phyloP scores from a whole-genome alignment of 2,797 vertebrate species.

The Acanthiza pusilla region DNA sequence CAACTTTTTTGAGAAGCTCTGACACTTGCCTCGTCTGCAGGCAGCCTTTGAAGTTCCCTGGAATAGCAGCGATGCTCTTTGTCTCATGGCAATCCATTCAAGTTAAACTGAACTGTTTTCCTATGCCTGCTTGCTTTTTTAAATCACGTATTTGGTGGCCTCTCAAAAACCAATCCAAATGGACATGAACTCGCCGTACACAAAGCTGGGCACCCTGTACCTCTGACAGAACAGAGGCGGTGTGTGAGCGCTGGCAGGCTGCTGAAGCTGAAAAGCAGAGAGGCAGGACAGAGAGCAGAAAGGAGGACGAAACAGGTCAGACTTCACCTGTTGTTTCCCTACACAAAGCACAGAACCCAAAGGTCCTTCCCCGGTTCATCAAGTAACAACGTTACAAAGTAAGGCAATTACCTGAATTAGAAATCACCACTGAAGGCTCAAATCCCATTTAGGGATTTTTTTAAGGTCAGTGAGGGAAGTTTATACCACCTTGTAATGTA shows the following conservation, averaged over 20 bases:
- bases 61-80: background rate
- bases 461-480: background rate
- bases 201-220: background rate
- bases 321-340: background rate
- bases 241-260: background rate
- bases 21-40: background rate
- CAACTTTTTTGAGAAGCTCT: conserved; percentile 13
- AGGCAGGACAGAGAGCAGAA: background rate
- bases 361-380: background rate
- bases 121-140: background rate
- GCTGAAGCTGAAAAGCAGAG: background rate
- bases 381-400: background rate
- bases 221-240: background rate
- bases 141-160: background rate
- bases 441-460: background rate
- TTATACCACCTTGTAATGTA: background rate
- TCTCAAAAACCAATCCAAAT: background rate
- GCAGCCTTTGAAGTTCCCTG: conserved; percentile 25
- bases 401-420: background rate
- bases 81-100: background rate
- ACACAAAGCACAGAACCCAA: background rate
- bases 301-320: background rate
- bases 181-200: background rate
- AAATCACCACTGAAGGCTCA: background rate
- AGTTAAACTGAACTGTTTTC: background rate